phyloP scores from a whole-genome alignment of 2,888 invertebrate genomes.

The Oeneis ivallda region DNA sequence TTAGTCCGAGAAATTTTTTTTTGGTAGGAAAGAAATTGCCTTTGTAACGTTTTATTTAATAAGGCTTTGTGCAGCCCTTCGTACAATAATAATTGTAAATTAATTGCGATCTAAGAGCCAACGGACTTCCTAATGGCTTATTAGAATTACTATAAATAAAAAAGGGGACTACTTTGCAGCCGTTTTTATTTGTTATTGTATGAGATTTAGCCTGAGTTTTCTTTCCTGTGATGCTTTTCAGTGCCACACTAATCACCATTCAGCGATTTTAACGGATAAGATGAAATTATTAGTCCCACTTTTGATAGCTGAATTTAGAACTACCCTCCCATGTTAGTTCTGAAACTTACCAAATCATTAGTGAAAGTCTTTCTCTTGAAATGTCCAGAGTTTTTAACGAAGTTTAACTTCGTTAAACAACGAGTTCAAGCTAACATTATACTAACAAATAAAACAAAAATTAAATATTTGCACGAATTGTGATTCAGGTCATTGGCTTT shows the following conservation, averaged over 20 bases:
- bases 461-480: not conserved
- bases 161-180: slow-evolving; percentile 49
- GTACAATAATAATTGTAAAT: slow-evolving; percentile 76
- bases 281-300: no score
- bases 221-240: not conserved
- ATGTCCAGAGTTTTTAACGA: not conserved
- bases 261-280: no score
- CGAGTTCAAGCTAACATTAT: not conserved
- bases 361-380: not conserved
- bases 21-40: slow-evolving; percentile 58
- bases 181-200: slow-evolving; percentile 13
- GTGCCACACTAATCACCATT: not conserved
- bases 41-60: slow-evolving; percentile 75
- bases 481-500: slow-evolving; percentile 6
- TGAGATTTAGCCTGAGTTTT: not conserved
- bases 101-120: slow-evolving; percentile 60
- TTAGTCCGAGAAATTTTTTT: slow-evolving; percentile 45
- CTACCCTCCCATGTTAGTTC: no score
- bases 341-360: not conserved
- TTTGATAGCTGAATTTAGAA: no score
- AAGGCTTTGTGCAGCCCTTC: slow-evolving; percentile 68
- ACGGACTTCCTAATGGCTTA: slow-evolving; percentile 52
- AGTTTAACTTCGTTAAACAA: no score
- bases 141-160: slow-evolving; percentile 70
- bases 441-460: not conserved